A percentile compares a stretch with the other conserved stretches of the same genome.
Conservation (phyloP, 1,140 invertebrate species). For the Fopius arisanus region DNA sequence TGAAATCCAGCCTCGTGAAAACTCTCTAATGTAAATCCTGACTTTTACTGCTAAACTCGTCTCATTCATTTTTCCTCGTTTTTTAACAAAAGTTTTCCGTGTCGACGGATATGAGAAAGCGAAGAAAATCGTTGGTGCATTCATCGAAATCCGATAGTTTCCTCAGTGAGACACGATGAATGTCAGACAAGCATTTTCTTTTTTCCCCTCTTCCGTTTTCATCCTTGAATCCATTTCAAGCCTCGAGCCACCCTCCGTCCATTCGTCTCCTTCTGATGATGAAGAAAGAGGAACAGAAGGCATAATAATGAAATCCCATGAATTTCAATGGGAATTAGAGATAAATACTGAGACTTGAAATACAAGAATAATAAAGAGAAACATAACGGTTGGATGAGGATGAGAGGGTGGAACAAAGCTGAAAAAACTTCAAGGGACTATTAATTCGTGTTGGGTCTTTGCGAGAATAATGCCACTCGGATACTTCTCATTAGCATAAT, state of each 20-base stretch:
- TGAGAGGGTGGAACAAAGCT: neutral
- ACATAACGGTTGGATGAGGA: neutral
- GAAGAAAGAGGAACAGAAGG: neutral
- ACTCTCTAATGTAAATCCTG: slow-evolving; percentile 11
- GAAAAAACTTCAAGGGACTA: neutral
- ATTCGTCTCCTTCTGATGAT: neutral
- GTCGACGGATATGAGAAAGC: slow-evolving; percentile 11
- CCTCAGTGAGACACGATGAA: slow-evolving; percentile 8
- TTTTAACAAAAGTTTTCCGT: slow-evolving; percentile 19
- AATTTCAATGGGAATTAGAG: neutral
- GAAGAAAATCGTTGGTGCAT: slow-evolving; percentile 7
- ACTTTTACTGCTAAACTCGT: slow-evolving; percentile 2
- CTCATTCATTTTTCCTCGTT: neutral
- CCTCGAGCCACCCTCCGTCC: neutral
- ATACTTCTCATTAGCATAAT: slow-evolving; percentile 7
- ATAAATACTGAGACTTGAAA: neutral
- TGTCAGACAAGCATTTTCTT: neutral
- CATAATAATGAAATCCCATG: neutral
- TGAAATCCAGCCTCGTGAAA: neutral
- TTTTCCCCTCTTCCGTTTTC: neutral
- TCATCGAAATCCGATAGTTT: slow-evolving; percentile 13
- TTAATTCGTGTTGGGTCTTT: neutral
- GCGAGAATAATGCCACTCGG: neutral
- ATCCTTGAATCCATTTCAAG: slow-evolving; percentile 12
- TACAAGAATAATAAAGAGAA: slow-evolving; percentile 20